Percentiles rank a stretch among this genome's conserved stretches.
These are phyloP conservation scores for Chaunax sp. DNA, from an alignment of 2,797 vertebrate species.

Conservation along the genomic window DNA sequence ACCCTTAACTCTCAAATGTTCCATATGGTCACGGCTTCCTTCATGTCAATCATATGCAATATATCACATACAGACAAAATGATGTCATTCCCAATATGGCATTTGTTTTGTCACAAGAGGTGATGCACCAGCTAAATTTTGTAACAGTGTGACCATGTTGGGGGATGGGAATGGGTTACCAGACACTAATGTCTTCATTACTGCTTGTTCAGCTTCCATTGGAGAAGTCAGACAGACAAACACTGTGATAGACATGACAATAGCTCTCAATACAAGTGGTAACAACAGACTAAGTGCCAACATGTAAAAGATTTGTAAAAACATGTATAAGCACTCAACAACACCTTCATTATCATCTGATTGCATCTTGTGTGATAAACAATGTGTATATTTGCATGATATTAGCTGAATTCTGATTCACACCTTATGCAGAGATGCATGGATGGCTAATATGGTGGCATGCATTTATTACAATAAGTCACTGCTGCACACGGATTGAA, in stretches of 20 bases:
- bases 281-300: too few relatives aligned
- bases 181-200: not conserved
- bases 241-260: not conserved
- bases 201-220: not conserved
- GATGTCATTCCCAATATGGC: not conserved
- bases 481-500: too few relatives aligned
- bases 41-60: not conserved
- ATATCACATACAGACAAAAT: not conserved
- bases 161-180: not conserved
- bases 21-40: not conserved
- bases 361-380: too few relatives aligned
- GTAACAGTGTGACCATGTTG: too few relatives aligned
- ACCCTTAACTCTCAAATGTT: too few relatives aligned
- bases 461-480: not conserved
- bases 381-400: too few relatives aligned
- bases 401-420: not conserved
- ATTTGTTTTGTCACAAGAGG: too few relatives aligned
- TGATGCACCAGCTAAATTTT: too few relatives aligned
- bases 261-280: too few relatives aligned
- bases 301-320: not conserved
- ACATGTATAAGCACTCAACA: not conserved
- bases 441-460: not conserved
- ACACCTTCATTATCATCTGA: not conserved
- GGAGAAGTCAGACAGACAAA: not conserved
- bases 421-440: not conserved